A percentile compares a stretch with the other conserved stretches of the same genome.
Evolutionary conservation across 2,888 invertebrate genomes (phyloP).

Genomic region (Abrostola tripartita): DNA sequence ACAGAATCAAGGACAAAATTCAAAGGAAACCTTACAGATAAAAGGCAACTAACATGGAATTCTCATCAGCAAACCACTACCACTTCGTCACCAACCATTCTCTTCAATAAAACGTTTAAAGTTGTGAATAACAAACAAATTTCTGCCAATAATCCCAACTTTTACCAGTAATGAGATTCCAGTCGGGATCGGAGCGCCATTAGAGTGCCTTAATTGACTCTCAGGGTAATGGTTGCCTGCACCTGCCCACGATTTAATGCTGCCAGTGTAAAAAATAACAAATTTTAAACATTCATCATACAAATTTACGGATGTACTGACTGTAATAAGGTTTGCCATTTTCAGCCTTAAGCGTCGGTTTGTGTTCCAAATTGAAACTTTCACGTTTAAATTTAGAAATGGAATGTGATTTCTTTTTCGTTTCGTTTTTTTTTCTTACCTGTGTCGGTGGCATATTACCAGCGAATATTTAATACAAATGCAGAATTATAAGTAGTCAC

Average conservation of each 20-base stretch:
- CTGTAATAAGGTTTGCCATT: conserved; percentile 17
- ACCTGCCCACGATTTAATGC: conserved; percentile 58
- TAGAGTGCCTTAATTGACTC: conserved; percentile 60
- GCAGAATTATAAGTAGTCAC: too few species aligned
- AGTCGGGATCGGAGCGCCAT: conserved; percentile 51
- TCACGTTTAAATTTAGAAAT: not conserved
- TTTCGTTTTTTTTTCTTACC: not conserved
- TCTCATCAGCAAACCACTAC: conserved; percentile 2
- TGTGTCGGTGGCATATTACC: not conserved
- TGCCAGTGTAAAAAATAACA: conserved; percentile 35
- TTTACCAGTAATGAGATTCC: conserved; percentile 54
- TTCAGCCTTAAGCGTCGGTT: conserved; percentile 4
- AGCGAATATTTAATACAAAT: not conserved
- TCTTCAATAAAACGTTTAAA: conserved; percentile 30
- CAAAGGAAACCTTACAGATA: conserved; percentile 10
- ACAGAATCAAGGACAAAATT: conserved; percentile 7
- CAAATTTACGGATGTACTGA: conserved; percentile 32
- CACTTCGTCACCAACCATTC: conserved; percentile 4
- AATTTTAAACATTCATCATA: conserved; percentile 39
- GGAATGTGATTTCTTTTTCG: not conserved
- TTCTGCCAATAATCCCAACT: conserved; percentile 48
- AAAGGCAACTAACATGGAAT: conserved; percentile 11
- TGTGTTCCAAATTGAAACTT: too few species aligned
- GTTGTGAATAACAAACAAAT: conserved; percentile 47
- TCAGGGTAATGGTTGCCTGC: conserved; percentile 54